Base-by-base conservation (phyloP, 2,797 vertebrate genomes). In the Microcaecilia unicolor region DNA sequence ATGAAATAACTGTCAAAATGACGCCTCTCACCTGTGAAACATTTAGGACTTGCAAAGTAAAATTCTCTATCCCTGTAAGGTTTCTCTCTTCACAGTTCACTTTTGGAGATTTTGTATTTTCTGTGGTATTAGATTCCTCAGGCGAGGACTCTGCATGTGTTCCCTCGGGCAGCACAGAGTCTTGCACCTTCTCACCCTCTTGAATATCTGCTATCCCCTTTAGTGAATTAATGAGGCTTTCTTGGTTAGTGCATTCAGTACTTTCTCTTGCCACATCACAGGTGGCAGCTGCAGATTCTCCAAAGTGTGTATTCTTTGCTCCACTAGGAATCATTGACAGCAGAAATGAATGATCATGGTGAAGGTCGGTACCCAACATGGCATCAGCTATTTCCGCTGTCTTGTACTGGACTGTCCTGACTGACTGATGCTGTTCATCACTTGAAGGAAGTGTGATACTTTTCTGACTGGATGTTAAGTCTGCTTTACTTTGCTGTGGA, bases 41-140 rank as follows among this genome's bases (percentile, higher is more conserved):
- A 27, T 93, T 94, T 30, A 98, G 85, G 59, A 98, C 81, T 35
- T 88, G 89, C 34, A 96, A 77, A 1, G 73, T 69, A 45, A 84
- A 78, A 46, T 25, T 71, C 2, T 78, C 76, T 3, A 81, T 14
- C 3, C 74, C 86, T 0, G 84, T 91, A 26, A 74, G 32, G 57
- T 92, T 97, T 21, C 89, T 85, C 55, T 79, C 84, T 28, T 96
- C 91, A 43, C 94, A 98, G 78, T 25, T 95, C 35, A 98, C 90
- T 62, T 98, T 98, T 21, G 85, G 91, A 0, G 80, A 79, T 51
- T 85, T 95, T 16, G 80, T 41, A 6, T 76, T 48, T 18, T 94
- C 94, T 0, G 88, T 95, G 45, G 61, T 24, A 38, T 94, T 97
- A 18, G 79, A 46, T 15, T 87, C 85, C 22, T 89, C 84, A 0